These are phyloP conservation scores for Rhadina sibilatrix DNA, from an alignment of 2,113 vertebrate genomes.

Conservation along the genomic window DNA sequence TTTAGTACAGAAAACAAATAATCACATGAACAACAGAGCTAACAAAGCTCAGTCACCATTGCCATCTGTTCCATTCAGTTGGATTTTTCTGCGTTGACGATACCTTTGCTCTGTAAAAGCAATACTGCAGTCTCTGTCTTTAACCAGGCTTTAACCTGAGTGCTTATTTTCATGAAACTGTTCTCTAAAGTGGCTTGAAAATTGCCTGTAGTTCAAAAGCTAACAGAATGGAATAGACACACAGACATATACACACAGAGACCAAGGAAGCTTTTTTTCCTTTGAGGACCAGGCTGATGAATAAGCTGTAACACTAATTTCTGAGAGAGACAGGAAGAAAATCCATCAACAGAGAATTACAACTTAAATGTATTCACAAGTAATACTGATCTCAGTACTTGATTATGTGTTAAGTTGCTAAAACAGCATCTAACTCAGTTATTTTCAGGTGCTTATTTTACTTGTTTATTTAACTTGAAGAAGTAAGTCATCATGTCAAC, in stretches of 20 bases:
- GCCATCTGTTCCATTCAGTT: not conserved
- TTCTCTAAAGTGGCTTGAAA: not conserved
- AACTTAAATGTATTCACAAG: not conserved
- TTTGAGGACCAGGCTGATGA: not conserved
- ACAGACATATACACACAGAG: not conserved
- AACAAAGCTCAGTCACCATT: fast-evolving
- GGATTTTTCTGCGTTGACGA: not conserved
- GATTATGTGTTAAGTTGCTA: not conserved
- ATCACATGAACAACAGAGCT: not conserved
- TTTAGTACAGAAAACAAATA: slow-evolving; percentile 20
- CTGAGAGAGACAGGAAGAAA: not conserved
- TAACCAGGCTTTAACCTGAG: not conserved
- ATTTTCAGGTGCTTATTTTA: not conserved
- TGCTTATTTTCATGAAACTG: not conserved
- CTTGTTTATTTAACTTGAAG: not conserved
- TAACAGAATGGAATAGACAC: not conserved
- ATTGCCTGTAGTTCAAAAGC: not conserved
- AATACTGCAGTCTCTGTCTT: not conserved
- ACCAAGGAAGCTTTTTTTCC: not conserved
- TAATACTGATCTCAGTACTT: not conserved
- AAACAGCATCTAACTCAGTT: not conserved
- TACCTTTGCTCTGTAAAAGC: not conserved
- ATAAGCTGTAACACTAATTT: not conserved
- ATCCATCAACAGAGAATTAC: not conserved
- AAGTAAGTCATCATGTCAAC: not conserved